A percentile compares a stretch with the other conserved stretches of the same genome.
Evolutionary conservation across 2,113 vertebrate species (phyloP).

Genomic region (Malurus melanocephalus): DNA sequence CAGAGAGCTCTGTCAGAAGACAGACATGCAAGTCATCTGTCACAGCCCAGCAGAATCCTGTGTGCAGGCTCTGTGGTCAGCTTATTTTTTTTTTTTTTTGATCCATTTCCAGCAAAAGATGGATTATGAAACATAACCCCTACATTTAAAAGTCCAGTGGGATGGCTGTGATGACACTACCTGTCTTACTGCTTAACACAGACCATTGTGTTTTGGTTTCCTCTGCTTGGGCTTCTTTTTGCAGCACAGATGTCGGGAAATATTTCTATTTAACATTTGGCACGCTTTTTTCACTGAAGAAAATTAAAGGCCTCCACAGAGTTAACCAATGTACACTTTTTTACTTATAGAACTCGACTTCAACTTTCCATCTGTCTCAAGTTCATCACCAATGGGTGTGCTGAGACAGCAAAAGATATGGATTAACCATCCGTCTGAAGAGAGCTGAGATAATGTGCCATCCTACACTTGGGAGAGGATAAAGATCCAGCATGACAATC

Average conservation of each 20-base stretch:
- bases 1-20: not conserved
- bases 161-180: not conserved
- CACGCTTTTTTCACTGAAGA: not conserved
- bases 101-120: not conserved
- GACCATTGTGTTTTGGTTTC: not conserved
- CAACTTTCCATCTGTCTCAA: constrained; percentile 26
- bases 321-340: not conserved
- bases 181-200: not conserved
- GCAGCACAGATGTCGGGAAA: not conserved
- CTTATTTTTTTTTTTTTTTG: not conserved
- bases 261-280: not conserved
- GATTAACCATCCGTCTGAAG: constrained; percentile 54
- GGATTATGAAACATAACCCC: not conserved
- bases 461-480: constrained; percentile 36
- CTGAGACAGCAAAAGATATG: constrained; percentile 64
- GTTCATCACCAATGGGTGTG: constrained; percentile 25
- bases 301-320: constrained; percentile 24
- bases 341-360: constrained; percentile 28
- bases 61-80: not conserved
- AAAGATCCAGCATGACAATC: constrained; percentile 55
- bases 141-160: not conserved
- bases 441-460: constrained; percentile 51
- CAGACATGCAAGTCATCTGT: not conserved
- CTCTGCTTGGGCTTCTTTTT: not conserved
- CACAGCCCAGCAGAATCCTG: not conserved